Evolutionary conservation across 2,797 vertebrate genomes (phyloP).

Genomic region (Eurystomus glaucurus): DNA sequence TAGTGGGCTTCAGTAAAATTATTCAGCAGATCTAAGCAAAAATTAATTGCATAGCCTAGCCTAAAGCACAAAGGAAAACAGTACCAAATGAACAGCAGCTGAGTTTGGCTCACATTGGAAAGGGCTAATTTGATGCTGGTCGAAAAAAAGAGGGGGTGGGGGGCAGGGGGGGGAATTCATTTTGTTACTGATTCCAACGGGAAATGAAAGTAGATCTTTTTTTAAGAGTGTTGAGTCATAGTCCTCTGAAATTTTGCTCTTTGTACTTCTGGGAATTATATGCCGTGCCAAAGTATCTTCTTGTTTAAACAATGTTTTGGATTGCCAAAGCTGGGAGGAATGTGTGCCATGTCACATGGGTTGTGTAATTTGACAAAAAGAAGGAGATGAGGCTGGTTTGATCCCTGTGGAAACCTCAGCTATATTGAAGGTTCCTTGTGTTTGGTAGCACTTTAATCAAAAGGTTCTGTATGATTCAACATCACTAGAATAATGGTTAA

Average conservation of each 20-base stretch:
- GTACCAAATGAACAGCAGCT: conserved; percentile 44
- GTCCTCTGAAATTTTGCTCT: conserved; percentile 44
- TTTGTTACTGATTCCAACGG: conserved; percentile 41
- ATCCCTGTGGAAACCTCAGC: conserved; percentile 7
- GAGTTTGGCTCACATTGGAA: conserved; percentile 19
- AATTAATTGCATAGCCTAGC: conserved; percentile 64
- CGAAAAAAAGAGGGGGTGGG: not conserved
- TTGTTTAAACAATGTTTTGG: conserved; percentile 48
- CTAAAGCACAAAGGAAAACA: conserved; percentile 45
- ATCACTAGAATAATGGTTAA: conserved; percentile 33
- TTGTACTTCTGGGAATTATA: conserved; percentile 53
- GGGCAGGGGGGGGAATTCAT: not conserved
- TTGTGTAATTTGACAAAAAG: conserved; percentile 6
- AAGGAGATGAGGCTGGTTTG: not conserved
- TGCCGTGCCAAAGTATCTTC: conserved; percentile 43
- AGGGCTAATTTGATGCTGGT: conserved; percentile 17
- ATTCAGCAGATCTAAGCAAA: conserved; percentile 61
- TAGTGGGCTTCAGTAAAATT: conserved; percentile 59
- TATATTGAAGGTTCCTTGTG: conserved; percentile 20
- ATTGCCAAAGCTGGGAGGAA: not conserved
- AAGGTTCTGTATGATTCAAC: conserved; percentile 52
- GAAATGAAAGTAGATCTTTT: conserved; percentile 54
- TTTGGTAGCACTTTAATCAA: conserved; percentile 29
- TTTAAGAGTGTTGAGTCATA: conserved; percentile 41
- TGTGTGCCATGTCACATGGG: not conserved